Conservation (phyloP, 1,140 invertebrate species). For the Sarcophaga peregrina region DNA sequence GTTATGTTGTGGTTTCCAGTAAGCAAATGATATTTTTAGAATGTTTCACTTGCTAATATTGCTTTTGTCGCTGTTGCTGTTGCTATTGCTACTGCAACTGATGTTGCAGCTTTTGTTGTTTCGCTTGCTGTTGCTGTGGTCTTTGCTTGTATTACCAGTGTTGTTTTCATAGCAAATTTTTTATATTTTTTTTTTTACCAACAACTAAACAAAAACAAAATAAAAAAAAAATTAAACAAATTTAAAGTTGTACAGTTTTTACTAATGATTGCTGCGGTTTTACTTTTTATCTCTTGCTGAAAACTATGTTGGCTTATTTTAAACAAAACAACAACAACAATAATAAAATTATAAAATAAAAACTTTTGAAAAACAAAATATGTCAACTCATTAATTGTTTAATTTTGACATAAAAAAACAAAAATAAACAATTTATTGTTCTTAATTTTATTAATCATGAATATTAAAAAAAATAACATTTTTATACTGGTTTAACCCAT, state of each 20-base stretch:
- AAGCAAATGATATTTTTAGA: slow-evolving; percentile 39
- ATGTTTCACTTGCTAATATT: background rate
- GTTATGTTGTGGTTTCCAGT: slow-evolving; percentile 34
- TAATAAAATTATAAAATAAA: background rate
- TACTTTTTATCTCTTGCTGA: slow-evolving; percentile 32
- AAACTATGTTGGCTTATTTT: slow-evolving; percentile 1
- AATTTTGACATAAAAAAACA: too few species aligned
- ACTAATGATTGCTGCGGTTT: slow-evolving; percentile 39
- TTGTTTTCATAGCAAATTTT: background rate
- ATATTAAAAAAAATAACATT: too few species aligned
- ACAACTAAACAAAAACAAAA: background rate
- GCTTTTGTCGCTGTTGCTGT: background rate
- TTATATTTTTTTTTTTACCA: background rate
- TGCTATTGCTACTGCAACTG: background rate
- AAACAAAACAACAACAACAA: background rate
- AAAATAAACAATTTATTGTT: too few species aligned
- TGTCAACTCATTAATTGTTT: too few species aligned
- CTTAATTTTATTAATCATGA: too few species aligned
- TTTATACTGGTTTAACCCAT: too few species aligned
- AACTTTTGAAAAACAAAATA: background rate
- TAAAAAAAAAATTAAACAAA: slow-evolving; percentile 2
- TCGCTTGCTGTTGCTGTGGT: slow-evolving; percentile 11
- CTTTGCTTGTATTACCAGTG: slow-evolving; percentile 8
- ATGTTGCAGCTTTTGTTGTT: background rate
- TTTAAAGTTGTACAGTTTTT: slow-evolving; percentile 14